Conservation (phyloP, 2,888 invertebrate species). For the Margaritifera margaritifera region DNA sequence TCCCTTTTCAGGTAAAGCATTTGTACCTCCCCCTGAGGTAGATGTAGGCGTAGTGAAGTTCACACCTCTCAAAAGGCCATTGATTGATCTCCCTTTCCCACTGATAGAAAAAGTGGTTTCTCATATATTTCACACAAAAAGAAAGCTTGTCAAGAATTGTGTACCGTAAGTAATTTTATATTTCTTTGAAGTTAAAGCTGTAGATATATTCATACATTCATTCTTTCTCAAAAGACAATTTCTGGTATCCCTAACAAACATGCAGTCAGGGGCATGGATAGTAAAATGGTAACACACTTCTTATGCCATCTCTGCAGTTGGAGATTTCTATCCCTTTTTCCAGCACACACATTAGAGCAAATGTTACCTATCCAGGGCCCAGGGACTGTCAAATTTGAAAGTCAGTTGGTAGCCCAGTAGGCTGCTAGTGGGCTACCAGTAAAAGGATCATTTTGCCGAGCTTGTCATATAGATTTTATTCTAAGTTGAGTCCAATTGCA, state of each 20-base stretch:
- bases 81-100: slow-evolving; percentile 84
- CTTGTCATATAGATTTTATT: no score
- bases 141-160: slow-evolving; percentile 80
- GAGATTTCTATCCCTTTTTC: no score
- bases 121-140: slow-evolving; percentile 89
- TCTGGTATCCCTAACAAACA: slow-evolving; percentile 1
- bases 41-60: slow-evolving; percentile 96
- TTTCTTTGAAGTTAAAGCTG: background rate
- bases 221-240: background rate
- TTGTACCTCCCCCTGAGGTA: slow-evolving; percentile 95
- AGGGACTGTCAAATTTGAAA: no score
- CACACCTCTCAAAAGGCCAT: slow-evolving; percentile 84
- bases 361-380: no score
- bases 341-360: no score
- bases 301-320: background rate
- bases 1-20: slow-evolving; percentile 80
- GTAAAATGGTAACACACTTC: no score
- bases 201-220: background rate
- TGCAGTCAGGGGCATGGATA: no score
- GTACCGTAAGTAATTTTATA: slow-evolving; percentile 61
- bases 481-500: no score
- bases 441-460: no score
- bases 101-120: slow-evolving; percentile 91
- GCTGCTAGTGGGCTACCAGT: no score
- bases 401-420: no score